Conservation (phyloP, 2,888 invertebrate genomes). For the Atrina japonica region DNA sequence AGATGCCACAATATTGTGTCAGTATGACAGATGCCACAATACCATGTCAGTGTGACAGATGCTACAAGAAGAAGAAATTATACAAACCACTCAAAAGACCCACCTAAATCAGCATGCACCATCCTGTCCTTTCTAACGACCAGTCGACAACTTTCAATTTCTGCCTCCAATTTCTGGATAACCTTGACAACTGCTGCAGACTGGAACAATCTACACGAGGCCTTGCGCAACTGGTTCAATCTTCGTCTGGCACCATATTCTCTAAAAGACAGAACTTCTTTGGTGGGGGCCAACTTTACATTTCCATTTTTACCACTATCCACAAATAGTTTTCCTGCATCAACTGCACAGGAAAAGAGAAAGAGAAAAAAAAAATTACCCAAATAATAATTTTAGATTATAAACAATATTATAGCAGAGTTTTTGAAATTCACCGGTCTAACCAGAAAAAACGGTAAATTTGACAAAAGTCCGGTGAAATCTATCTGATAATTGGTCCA, state of each 20-base stretch:
- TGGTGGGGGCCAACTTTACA: conserved; percentile 75
- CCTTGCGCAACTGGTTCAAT: conserved; percentile 78
- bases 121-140: conserved; percentile 89
- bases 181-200: conserved; percentile 85
- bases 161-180: conserved; percentile 86
- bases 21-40: too few species aligned
- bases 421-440: too few species aligned
- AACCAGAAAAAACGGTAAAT: too few species aligned
- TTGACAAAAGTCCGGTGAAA: too few species aligned
- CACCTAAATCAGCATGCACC: conserved; percentile 90
- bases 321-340: conserved; percentile 71
- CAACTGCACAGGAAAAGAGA: conserved; percentile 63
- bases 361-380: not conserved
- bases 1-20: too few species aligned
- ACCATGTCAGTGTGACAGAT: too few species aligned
- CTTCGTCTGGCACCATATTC: conserved; percentile 77
- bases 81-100: too few species aligned
- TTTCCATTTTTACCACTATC: conserved; percentile 49
- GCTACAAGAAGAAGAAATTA: too few species aligned
- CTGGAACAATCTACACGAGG: conserved; percentile 84
- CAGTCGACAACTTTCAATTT: conserved; percentile 89
- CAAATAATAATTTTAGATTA: not conserved
- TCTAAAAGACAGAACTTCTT: conserved; percentile 79
- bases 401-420: too few species aligned
- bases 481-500: too few species aligned